phyloP scores from a whole-genome alignment of 2,113 vertebrate genomes.

The Sula dactylatra region DNA sequence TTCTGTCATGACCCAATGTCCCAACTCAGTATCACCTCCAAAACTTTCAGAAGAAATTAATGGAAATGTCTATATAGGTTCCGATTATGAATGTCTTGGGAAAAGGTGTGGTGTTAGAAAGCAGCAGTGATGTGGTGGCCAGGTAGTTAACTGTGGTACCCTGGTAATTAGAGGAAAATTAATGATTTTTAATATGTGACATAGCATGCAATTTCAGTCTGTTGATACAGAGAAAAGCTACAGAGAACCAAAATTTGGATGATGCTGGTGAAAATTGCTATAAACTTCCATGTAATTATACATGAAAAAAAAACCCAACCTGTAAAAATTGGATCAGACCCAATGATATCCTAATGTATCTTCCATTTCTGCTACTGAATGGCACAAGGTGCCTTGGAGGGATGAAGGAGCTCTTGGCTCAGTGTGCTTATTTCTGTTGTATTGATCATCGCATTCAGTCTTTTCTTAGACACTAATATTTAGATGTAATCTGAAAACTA shows the following conservation, averaged over 20 bases:
- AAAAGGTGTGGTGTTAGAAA: neutral
- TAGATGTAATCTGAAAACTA: neutral
- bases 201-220: neutral
- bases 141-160: neutral
- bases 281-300: neutral
- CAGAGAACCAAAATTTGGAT: neutral
- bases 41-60: neutral
- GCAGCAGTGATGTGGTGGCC: neutral
- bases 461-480: neutral
- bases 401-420: neutral
- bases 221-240: neutral
- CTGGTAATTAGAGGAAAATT: neutral
- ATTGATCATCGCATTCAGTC: neutral
- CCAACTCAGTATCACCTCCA: neutral
- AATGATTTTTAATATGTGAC: neutral
- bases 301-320: neutral
- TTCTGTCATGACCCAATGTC: neutral
- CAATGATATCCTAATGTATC: neutral
- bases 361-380: neutral
- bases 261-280: neutral
- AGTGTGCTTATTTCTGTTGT: neutral
- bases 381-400: neutral
- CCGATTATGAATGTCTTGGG: neutral
- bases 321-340: neutral
- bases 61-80: neutral